Evolutionary conservation across 2,888 invertebrate species (phyloP).

Genomic region (Cerastis leucographa): DNA sequence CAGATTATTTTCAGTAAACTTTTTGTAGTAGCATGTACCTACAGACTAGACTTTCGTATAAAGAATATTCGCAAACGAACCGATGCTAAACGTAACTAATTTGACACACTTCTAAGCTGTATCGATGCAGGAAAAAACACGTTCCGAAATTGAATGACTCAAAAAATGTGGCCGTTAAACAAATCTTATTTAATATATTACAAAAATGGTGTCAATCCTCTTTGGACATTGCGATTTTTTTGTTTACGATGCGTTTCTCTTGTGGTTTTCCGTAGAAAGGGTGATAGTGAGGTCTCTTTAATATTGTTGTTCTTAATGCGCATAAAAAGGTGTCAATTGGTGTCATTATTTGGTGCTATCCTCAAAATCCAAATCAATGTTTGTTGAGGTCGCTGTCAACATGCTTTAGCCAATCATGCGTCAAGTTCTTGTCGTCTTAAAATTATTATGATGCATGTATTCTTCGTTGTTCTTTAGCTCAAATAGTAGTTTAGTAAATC

Average conservation of each 20-base stretch:
- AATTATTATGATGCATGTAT: too few relatives aligned
- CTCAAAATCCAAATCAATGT: slow-evolving; percentile 34
- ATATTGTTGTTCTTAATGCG: slow-evolving; percentile 8
- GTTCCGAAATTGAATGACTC: slow-evolving; percentile 58
- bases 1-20: slow-evolving; percentile 4
- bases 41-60: slow-evolving; percentile 7
- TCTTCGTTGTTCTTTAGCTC: not conserved
- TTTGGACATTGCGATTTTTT: slow-evolving; percentile 63
- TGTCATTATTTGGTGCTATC: slow-evolving; percentile 22
- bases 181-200: slow-evolving; percentile 79
- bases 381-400: not conserved
- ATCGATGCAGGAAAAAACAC: slow-evolving; percentile 66
- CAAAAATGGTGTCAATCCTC: slow-evolving; percentile 72
- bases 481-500: too few relatives aligned
- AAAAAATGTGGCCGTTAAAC: slow-evolving; percentile 65
- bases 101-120: slow-evolving; percentile 72
- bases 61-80: slow-evolving; percentile 38
- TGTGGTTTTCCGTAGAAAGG: slow-evolving; percentile 44
- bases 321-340: slow-evolving; percentile 27
- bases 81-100: slow-evolving; percentile 69
- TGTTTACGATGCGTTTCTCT: slow-evolving; percentile 14
- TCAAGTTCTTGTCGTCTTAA: slow-evolving; percentile 6
- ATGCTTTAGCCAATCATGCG: not conserved
- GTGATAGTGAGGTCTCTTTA: not conserved
- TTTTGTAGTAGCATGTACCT: slow-evolving; percentile 28